Conservation (phyloP, 37 sponge, comb jelly and placozoan species). For the Chondrilla cf. caribensis region DNA sequence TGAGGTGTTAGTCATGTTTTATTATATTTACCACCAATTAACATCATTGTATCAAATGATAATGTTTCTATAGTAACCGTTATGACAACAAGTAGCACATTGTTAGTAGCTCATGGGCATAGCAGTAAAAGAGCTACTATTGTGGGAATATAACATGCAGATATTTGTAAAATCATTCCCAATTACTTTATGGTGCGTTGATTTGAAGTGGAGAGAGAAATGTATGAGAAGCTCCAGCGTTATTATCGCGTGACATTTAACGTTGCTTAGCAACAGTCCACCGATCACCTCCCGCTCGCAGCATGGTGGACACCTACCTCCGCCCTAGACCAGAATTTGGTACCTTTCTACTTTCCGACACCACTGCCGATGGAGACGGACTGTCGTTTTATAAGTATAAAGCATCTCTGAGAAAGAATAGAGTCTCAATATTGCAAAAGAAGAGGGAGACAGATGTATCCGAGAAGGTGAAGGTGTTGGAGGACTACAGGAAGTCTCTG, state of each 20-base stretch:
- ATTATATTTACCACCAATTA: too few species aligned
- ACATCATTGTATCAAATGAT: too few species aligned
- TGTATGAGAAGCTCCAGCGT: too few species aligned
- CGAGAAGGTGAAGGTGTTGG: conserved; percentile 1
- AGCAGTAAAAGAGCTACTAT: too few species aligned
- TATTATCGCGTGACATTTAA: background rate
- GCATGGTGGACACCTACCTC: conserved; percentile 7
- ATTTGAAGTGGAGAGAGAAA: too few species aligned
- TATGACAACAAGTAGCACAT: too few species aligned
- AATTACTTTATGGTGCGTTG: background rate
- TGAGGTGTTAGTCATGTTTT: too few species aligned
- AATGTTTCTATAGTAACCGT: too few species aligned
- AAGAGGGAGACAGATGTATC: background rate
- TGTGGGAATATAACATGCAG: too few species aligned
- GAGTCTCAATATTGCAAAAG: conserved; percentile 47
- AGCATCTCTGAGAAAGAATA: conserved; percentile 34
- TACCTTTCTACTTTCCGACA: conserved; percentile 52
- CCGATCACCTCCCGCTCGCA: background rate
- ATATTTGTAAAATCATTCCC: background rate
- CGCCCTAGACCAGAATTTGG: conserved; percentile 50
- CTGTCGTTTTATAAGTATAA: conserved; percentile 51
- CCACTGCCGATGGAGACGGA: conserved; percentile 38
- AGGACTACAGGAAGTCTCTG: background rate
- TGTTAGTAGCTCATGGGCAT: too few species aligned
- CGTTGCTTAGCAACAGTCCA: background rate